Percentiles rank a stretch among this genome's conserved stretches.
These are phyloP conservation scores for Lasiommata megera DNA, from an alignment of 2,888 invertebrate genomes.

Conservation along the genomic window DNA sequence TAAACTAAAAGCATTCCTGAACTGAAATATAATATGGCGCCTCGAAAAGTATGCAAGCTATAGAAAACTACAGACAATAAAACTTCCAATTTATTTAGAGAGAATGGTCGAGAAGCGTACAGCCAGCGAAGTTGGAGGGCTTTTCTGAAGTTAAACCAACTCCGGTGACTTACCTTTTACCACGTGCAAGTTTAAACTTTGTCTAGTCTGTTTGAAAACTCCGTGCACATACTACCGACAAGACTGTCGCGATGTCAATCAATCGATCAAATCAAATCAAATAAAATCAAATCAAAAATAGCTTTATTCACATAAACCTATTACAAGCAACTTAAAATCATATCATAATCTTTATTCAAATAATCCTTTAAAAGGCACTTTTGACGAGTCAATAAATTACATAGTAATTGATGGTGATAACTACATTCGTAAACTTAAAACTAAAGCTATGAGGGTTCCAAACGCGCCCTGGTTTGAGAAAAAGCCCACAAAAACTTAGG, in stretches of 20 bases:
- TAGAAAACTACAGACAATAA: conserved; percentile 14
- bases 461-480: no score
- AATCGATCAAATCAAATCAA: no score
- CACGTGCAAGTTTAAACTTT: conserved; percentile 46
- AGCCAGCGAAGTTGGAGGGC: conserved; percentile 18
- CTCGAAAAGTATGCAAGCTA: not conserved
- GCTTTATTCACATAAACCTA: no score
- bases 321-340: no score
- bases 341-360: no score
- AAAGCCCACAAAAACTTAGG: no score
- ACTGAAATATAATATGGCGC: not conserved
- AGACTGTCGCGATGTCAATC: conserved; percentile 2
- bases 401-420: no score
- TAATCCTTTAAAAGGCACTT: no score
- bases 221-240: conserved; percentile 34
- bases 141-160: conserved; percentile 21
- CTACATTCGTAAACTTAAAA: no score
- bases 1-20: not conserved
- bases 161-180: conserved; percentile 31
- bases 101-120: conserved; percentile 9
- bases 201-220: conserved; percentile 45
- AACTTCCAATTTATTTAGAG: conserved; percentile 3
- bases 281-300: no score
- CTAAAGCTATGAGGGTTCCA: no score
- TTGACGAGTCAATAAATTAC: no score